These are phyloP conservation scores for Palythoa heliodiscus DNA, from an alignment of 92 coral and sea anemone genomes.

Conservation along the genomic window DNA sequence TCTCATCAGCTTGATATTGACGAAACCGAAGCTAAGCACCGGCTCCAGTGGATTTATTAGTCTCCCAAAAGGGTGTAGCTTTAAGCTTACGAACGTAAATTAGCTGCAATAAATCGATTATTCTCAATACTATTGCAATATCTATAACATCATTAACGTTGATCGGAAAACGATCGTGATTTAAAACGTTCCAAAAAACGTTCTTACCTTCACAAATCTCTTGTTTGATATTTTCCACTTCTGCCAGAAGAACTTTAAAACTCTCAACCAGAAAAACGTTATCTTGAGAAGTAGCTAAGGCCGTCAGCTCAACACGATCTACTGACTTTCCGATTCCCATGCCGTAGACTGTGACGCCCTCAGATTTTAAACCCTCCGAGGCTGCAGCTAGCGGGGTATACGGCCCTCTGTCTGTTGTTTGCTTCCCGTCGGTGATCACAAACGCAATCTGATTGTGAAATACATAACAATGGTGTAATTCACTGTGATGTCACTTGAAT, in stretches of 20 bases:
- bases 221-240: slow-evolving; percentile 32
- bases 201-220: slow-evolving; percentile 34
- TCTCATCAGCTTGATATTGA: no score
- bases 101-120: no score
- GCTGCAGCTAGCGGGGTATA: slow-evolving; percentile 10
- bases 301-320: slow-evolving; percentile 2
- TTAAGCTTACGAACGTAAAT: no score
- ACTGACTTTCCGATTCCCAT: slow-evolving; percentile 30
- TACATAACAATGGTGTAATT: neutral
- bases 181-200: no score
- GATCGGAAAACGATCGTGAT: no score
- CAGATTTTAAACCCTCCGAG: slow-evolving; percentile 27
- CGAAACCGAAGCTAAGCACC: no score
- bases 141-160: no score
- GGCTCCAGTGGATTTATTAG: no score
- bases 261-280: slow-evolving; percentile 4
- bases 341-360: slow-evolving; percentile 11
- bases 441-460: slow-evolving; percentile 15
- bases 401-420: slow-evolving; percentile 21
- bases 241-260: slow-evolving; percentile 5
- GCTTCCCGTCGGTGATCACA: slow-evolving; percentile 27
- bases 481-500: no score
- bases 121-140: no score
- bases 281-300: neutral
- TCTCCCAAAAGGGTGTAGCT: no score